These are phyloP conservation scores for Drosophila ambigua DNA, from an alignment of 1,140 invertebrate species.

Conservation along the genomic window DNA sequence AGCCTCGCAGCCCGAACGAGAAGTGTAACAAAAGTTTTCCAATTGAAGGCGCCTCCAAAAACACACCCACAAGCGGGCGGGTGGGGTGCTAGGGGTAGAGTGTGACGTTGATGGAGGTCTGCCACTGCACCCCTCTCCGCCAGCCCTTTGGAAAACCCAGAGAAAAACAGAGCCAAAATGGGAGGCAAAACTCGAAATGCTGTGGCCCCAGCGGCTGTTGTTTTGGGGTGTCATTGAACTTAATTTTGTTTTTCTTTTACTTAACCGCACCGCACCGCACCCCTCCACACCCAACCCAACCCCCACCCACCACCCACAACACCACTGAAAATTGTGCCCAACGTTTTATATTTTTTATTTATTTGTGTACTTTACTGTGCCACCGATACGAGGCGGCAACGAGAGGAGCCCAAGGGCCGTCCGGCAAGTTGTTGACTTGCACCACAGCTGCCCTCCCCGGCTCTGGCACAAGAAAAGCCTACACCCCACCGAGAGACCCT, in stretches of 20 bases:
- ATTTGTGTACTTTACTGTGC: conserved; percentile 72
- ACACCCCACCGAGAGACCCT: too few relatives aligned
- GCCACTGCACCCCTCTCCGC: neutral
- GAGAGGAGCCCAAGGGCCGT: conserved; percentile 31
- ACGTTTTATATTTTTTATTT: conserved; percentile 71
- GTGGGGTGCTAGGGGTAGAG: neutral
- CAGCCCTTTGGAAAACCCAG: neutral
- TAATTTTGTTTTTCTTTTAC: conserved; percentile 68
- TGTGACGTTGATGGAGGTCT: conserved; percentile 67
- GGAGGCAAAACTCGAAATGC: conserved; percentile 41
- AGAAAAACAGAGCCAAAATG: neutral
- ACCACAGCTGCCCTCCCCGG: neutral
- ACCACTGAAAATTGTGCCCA: neutral
- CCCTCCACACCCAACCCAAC: neutral
- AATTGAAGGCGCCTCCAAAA: conserved; percentile 56
- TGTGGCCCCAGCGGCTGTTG: conserved; percentile 57
- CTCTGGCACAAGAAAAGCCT: neutral
- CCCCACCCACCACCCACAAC: neutral
- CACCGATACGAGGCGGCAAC: conserved; percentile 49
- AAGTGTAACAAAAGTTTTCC: conserved; percentile 80
- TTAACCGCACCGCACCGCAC: conserved; percentile 8
- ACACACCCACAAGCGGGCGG: conserved; percentile 4
- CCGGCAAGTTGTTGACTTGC: conserved; percentile 64
- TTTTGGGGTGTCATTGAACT: conserved; percentile 78
- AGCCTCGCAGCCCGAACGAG: neutral